A percentile compares a stretch with the other conserved stretches of the same genome.
These are phyloP conservation scores for Spea hammondii DNA, from an alignment of 2,797 vertebrate genomes.

Conservation along the genomic window DNA sequence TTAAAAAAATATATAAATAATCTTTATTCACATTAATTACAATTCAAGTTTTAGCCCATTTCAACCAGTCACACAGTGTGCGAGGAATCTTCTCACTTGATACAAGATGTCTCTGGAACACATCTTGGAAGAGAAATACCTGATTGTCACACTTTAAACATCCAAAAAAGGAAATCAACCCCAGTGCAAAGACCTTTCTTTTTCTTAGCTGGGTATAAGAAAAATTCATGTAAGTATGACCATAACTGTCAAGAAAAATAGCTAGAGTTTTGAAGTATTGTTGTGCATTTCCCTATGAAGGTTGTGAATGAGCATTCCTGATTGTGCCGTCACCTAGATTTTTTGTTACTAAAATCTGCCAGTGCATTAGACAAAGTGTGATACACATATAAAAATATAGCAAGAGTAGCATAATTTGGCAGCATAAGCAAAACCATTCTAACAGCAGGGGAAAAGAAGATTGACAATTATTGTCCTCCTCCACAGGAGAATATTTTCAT, in stretches of 20 bases:
- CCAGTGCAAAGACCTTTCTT: constrained; percentile 23
- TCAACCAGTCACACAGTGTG: neutral
- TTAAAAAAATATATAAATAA: constrained; percentile 6
- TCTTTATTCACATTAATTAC: constrained; percentile 24
- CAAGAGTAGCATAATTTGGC: neutral
- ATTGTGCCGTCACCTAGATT: neutral
- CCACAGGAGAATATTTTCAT: neutral
- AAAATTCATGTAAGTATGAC: constrained; percentile 29
- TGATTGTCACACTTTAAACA: constrained; percentile 41
- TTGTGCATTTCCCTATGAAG: constrained; percentile 8
- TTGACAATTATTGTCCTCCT: neutral
- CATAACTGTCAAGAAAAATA: constrained; percentile 27
- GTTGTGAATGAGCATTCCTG: neutral
- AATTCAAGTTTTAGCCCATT: constrained; percentile 9
- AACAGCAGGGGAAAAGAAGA: neutral
- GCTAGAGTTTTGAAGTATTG: neutral
- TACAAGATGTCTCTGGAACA: constrained; percentile 46
- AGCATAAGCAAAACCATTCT: neutral
- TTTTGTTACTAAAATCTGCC: neutral
- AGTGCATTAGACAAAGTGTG: neutral
- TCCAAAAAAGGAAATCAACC: constrained; percentile 47
- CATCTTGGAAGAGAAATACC: constrained; percentile 45
- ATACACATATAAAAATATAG: neutral
- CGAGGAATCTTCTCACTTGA: constrained; percentile 25
- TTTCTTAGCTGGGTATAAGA: constrained; percentile 17